Percentiles rank a stretch among this genome's conserved stretches.
Conservation (phyloP, 2,797 vertebrate species). For the Adrianichthys oophorus region DNA sequence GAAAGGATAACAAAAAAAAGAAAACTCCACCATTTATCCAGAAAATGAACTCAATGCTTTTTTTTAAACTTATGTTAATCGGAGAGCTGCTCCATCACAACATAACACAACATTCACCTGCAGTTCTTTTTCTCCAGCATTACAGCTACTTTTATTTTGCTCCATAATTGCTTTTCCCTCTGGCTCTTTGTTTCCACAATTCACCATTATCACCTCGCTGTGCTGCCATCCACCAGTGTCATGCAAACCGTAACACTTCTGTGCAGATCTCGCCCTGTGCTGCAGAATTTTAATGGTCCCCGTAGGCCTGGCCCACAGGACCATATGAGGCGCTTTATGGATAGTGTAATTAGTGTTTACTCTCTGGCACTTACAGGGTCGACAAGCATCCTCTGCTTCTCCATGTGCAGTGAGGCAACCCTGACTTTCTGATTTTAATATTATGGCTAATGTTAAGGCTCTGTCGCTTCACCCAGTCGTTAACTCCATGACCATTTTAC, state of each 20-base stretch:
- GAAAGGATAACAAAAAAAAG: no score
- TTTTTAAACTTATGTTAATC: conserved; percentile 48
- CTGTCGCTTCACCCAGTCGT: conserved; percentile 73
- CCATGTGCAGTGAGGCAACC: conserved; percentile 64
- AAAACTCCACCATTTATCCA: no score
- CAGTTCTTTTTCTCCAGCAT: conserved; percentile 36
- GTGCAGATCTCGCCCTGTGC: conserved; percentile 53
- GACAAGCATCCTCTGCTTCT: conserved; percentile 57
- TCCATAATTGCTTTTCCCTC: conserved; percentile 71
- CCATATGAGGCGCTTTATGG: conserved; percentile 74
- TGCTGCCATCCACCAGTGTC: conserved; percentile 52
- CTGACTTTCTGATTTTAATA: conserved; percentile 68
- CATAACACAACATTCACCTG: conserved; percentile 41
- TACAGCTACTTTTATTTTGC: conserved; percentile 54
- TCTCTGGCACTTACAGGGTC: conserved; percentile 69
- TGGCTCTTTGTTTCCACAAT: conserved; percentile 56
- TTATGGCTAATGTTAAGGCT: conserved; percentile 71
- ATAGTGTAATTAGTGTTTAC: conserved; percentile 80
- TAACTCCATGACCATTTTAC: conserved; percentile 78
- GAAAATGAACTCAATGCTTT: no score
- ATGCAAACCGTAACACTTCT: conserved; percentile 41
- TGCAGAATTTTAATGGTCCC: conserved; percentile 69
- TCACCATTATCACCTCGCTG: conserved; percentile 54
- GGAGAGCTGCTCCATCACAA: conserved; percentile 36
- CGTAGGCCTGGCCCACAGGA: conserved; percentile 59